These are phyloP conservation scores for Lysiphlebus fabarum DNA, from an alignment of 1,140 invertebrate species.

Conservation along the genomic window DNA sequence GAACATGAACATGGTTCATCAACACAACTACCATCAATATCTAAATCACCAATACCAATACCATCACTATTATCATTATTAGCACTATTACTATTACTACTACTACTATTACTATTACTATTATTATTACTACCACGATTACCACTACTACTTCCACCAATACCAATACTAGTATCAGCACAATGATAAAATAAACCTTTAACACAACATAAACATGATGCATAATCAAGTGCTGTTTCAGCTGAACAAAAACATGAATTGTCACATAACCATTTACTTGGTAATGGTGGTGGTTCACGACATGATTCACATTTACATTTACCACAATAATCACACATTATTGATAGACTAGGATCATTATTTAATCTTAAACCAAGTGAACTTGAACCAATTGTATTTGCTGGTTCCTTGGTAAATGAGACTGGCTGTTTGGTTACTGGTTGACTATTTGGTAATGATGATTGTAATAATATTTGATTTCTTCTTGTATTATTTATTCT, in stretches of 20 bases:
- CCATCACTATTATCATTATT: constrained; percentile 78
- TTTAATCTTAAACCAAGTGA: constrained; percentile 29
- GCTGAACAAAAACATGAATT: constrained; percentile 82
- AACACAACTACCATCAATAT: constrained; percentile 63
- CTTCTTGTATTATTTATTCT: background rate
- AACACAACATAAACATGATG: constrained; percentile 89
- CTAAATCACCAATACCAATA: constrained; percentile 63
- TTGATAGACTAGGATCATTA: constrained; percentile 56
- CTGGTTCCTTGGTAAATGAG: constrained; percentile 58
- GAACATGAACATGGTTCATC: constrained; percentile 85
- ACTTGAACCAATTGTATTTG: constrained; percentile 39
- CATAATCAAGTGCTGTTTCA: constrained; percentile 81
- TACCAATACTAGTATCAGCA: constrained; percentile 63
- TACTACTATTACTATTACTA: constrained; percentile 61
- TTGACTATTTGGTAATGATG: constrained; percentile 23
- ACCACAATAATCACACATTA: constrained; percentile 81
- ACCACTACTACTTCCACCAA: constrained; percentile 63
- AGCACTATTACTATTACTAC: constrained; percentile 50
- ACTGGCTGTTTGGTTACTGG: constrained; percentile 61
- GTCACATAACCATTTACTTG: constrained; percentile 83
- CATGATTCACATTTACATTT: constrained; percentile 85
- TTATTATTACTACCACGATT: constrained; percentile 65
- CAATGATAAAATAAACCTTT: constrained; percentile 92
- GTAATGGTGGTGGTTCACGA: constrained; percentile 76
- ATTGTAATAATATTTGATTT: constrained; percentile 28